These are phyloP conservation scores for Caenorhabditis wallacei DNA, from an alignment of 2,888 invertebrate species.

Conservation along the genomic window DNA sequence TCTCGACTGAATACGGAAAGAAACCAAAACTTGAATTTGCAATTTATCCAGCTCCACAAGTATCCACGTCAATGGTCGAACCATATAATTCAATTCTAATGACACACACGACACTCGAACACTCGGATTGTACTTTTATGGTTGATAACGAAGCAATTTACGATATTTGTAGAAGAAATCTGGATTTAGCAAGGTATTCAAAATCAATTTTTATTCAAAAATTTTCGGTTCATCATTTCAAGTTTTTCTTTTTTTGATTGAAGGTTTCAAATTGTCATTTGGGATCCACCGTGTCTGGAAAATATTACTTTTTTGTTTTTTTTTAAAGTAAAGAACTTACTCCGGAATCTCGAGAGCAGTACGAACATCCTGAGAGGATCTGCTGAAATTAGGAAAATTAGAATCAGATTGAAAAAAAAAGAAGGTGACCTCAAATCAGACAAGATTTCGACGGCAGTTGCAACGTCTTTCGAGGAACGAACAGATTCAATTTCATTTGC, in stretches of 20 bases:
- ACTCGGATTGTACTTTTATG: constrained; percentile 96
- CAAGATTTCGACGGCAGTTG: constrained; percentile 47
- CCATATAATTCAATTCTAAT: constrained; percentile 97
- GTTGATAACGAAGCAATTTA: constrained; percentile 88
- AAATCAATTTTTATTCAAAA: background rate
- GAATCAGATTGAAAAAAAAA: background rate
- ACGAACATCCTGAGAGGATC: constrained; percentile 52
- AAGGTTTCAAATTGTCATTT: constrained; percentile 19
- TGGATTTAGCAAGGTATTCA: constrained; percentile 85
- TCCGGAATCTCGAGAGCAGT: constrained; percentile 56
- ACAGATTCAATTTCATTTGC: constrained; percentile 37
- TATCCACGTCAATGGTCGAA: constrained; percentile 90
- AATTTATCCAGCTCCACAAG: constrained; percentile 93
- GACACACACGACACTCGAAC: constrained; percentile 94
- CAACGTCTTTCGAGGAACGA: constrained; percentile 60
- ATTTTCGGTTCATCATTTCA: background rate
- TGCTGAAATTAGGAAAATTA: constrained; percentile 10
- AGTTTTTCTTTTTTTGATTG: background rate
- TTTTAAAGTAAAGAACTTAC: constrained; percentile 5
- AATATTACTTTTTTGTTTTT: background rate
- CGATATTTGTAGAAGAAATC: constrained; percentile 91
- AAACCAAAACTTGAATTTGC: constrained; percentile 93
- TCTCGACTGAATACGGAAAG: constrained; percentile 92
- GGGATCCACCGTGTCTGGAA: constrained; percentile 27
- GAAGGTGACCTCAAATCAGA: constrained; percentile 28